A percentile compares a stretch with the other conserved stretches of the same genome.
Evolutionary conservation across 2,797 vertebrate species (phyloP).

Genomic region (Galago senegalensis): DNA sequence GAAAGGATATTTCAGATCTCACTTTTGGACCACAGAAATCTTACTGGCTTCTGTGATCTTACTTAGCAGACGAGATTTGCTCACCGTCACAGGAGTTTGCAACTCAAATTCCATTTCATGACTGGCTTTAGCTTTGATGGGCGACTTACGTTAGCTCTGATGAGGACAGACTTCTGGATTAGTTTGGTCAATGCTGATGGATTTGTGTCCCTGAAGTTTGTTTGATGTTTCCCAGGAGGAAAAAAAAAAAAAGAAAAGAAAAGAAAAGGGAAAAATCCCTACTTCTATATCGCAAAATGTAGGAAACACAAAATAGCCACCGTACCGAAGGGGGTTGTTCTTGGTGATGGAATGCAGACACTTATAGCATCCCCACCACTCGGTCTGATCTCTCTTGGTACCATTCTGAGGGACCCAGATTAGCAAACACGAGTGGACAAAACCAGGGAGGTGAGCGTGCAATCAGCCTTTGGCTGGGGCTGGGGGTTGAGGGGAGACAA

Average conservation of each 20-base stretch:
- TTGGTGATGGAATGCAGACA: constrained; percentile 17
- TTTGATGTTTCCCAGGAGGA: constrained; percentile 38
- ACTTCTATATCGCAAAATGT: neutral
- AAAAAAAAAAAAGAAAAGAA: neutral
- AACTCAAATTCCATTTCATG: constrained; percentile 58
- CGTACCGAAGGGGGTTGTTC: neutral
- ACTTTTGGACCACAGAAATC: neutral
- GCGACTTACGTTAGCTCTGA: constrained; percentile 28
- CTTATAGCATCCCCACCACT: neutral
- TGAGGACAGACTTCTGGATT: neutral
- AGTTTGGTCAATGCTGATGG: constrained; percentile 12
- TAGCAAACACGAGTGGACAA: neutral
- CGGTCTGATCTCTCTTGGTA: neutral
- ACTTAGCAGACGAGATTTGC: neutral
- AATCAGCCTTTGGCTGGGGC: neutral
- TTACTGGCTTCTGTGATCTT: neutral
- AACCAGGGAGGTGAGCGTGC: neutral
- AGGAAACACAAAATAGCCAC: neutral
- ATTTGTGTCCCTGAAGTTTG: constrained; percentile 49
- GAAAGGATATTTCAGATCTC: neutral
- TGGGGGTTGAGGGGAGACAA: neutral
- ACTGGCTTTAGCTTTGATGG: constrained; percentile 10
- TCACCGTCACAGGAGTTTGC: neutral
- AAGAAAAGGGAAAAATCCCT: neutral
- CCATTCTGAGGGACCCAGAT: neutral